Evolutionary conservation across 2,797 vertebrate species (phyloP).

Genomic region (Carduelis carduelis): DNA sequence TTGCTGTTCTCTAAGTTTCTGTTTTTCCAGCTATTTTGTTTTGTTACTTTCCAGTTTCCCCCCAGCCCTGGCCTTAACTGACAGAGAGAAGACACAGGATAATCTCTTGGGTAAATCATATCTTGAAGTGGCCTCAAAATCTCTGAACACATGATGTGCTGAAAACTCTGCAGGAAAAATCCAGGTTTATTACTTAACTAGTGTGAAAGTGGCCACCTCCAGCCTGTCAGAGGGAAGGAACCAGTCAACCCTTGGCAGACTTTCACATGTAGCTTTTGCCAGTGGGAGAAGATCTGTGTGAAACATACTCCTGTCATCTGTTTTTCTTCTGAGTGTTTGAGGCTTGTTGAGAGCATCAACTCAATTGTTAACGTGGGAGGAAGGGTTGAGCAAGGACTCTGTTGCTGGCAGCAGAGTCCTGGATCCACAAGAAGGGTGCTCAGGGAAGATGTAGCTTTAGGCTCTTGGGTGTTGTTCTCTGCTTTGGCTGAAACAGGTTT

Average conservation of each 20-base stretch:
- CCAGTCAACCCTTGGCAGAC: neutral
- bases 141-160: neutral
- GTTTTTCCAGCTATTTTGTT: neutral
- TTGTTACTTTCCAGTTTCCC: neutral
- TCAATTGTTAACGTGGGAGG: neutral
- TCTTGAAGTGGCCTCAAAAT: neutral
- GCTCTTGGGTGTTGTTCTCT: neutral
- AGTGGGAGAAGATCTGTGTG: neutral
- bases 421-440: fast-evolving
- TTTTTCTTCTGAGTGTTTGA: neutral
- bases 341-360: neutral
- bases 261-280: neutral
- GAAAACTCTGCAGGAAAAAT: neutral
- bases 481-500: neutral
- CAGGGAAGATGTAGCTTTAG: neutral
- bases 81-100: neutral
- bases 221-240: neutral
- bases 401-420: neutral
- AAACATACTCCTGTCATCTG: neutral
- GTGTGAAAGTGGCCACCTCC: neutral
- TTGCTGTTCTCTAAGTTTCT: neutral
- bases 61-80: neutral
- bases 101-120: neutral
- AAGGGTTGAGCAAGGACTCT: neutral
- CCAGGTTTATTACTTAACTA: neutral